Conservation (phyloP, 2,888 invertebrate species). For the Orthosia gothica region DNA sequence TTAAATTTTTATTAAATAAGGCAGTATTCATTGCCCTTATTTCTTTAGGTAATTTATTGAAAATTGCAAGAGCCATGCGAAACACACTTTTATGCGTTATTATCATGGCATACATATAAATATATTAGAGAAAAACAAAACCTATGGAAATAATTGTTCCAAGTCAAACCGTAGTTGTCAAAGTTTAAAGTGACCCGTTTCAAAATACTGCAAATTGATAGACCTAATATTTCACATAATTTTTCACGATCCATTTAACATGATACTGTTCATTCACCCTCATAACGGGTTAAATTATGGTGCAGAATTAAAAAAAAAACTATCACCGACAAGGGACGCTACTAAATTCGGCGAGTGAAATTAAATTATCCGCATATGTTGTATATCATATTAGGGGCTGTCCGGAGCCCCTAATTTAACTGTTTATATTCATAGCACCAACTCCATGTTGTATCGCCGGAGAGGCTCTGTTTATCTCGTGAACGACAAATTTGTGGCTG, state of each 20-base stretch:
- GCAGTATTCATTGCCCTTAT: no score
- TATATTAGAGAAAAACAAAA: no score
- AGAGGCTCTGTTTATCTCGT: constrained; percentile 85
- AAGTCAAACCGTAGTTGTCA: no score
- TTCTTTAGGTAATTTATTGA: no score
- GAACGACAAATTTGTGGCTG: constrained; percentile 83
- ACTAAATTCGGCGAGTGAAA: constrained; percentile 81
- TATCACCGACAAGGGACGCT: constrained; percentile 68
- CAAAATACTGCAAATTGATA: no score
- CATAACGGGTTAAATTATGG: constrained; percentile 30
- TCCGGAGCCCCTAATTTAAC: constrained; percentile 83
- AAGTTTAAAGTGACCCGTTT: no score
- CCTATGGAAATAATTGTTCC: no score
- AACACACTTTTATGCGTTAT: no score
- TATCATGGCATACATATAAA: no score
- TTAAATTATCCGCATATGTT: constrained; percentile 86
- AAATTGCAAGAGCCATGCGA: no score
- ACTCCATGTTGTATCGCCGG: constrained; percentile 78
- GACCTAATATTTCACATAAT: background rate
- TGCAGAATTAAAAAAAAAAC: constrained; percentile 66
- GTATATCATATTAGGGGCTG: constrained; percentile 81
- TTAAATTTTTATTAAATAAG: no score
- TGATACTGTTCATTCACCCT: constrained; percentile 19
- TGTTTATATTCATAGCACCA: constrained; percentile 89
- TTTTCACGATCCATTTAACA: constrained; percentile 15